A percentile compares a stretch with the other conserved stretches of the same genome.
phyloP scores from a whole-genome alignment of 2,888 invertebrate species.

The Ptychoptera albimana region DNA sequence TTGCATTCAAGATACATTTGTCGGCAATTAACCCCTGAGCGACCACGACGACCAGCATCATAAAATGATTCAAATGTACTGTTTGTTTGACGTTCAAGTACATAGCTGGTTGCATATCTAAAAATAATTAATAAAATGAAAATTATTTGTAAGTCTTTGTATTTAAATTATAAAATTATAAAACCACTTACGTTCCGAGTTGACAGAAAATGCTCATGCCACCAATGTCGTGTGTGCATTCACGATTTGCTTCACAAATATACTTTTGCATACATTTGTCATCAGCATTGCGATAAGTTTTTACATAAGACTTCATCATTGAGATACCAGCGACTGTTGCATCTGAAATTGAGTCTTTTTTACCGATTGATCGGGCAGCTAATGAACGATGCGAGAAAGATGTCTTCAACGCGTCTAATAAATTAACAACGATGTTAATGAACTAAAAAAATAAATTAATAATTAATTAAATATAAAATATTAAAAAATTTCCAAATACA shows the following conservation, averaged over 20 bases:
- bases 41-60: conserved; percentile 73
- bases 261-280: conserved; percentile 76
- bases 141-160: not conserved
- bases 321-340: conserved; percentile 76
- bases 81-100: conserved; percentile 59
- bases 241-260: conserved; percentile 78
- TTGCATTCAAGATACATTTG: conserved; percentile 76
- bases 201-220: conserved; percentile 79
- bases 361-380: conserved; percentile 68
- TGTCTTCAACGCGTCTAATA: conserved; percentile 80
- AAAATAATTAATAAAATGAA: not conserved
- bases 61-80: conserved; percentile 63
- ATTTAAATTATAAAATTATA: not conserved
- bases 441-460: conserved; percentile 41
- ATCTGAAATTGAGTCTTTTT: conserved; percentile 78
- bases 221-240: conserved; percentile 67
- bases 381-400: conserved; percentile 84
- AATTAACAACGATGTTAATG: conserved; percentile 80
- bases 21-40: conserved; percentile 73
- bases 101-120: conserved; percentile 76
- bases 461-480: not conserved
- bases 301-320: conserved; percentile 78
- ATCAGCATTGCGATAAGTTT: conserved; percentile 59
- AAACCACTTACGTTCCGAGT: conserved; percentile 69
- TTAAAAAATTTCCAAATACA: not conserved